Conservation (phyloP, 2,113 vertebrate species). For the Thamnaconus septentrionalis region DNA sequence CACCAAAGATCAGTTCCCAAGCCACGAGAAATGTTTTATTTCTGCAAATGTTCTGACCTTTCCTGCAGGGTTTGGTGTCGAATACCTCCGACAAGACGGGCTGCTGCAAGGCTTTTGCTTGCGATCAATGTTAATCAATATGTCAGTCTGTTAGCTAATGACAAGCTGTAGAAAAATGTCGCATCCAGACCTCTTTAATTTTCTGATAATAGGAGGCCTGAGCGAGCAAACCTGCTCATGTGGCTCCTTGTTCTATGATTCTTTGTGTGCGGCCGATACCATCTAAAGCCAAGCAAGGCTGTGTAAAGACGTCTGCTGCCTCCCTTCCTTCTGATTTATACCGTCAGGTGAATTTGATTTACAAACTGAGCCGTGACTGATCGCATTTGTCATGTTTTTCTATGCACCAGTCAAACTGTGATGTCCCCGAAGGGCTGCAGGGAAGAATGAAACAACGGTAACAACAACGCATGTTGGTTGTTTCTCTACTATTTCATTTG, state of each 20-base stretch:
- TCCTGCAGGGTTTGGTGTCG: constrained; percentile 51
- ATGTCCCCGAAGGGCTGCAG: constrained; percentile 32
- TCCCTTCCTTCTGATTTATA: constrained; percentile 46
- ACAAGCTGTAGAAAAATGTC: constrained; percentile 74
- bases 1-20: not conserved
- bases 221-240: constrained; percentile 76
- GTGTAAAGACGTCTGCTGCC: constrained; percentile 61
- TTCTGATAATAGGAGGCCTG: constrained; percentile 77
- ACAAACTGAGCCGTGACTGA: constrained; percentile 66
- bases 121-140: constrained; percentile 81
- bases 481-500: not conserved
- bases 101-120: constrained; percentile 48
- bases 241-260: constrained; percentile 62
- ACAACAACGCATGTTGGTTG: constrained; percentile 20
- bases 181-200: constrained; percentile 80
- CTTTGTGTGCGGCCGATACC: constrained; percentile 56
- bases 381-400: constrained; percentile 39
- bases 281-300: constrained; percentile 63
- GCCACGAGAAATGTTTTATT: constrained; percentile 48
- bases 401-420: constrained; percentile 44
- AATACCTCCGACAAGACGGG: constrained; percentile 45
- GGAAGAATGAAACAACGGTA: constrained; percentile 22
- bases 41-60: constrained; percentile 67
- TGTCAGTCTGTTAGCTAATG: constrained; percentile 81
- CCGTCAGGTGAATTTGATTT: constrained; percentile 69